Conservation (phyloP, 2,888 invertebrate genomes). For the Hirtodrosophila confusa region DNA sequence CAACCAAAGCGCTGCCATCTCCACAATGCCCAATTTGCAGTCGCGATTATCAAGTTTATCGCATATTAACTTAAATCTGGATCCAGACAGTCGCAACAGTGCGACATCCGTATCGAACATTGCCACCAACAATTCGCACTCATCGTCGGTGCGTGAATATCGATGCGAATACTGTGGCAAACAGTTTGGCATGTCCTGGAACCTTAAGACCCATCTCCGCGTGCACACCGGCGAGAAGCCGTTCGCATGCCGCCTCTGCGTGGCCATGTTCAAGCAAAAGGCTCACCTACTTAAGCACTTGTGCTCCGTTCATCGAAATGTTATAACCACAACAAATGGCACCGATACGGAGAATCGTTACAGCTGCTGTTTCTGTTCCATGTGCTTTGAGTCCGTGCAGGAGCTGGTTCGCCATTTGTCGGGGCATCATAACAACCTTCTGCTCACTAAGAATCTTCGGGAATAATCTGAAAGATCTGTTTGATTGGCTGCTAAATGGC, state of each 20-base stretch:
- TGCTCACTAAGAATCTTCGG: constrained; percentile 94
- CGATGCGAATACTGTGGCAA: constrained; percentile 95
- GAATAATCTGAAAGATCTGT: constrained; percentile 84
- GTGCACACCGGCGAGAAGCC: constrained; percentile 96
- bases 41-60: constrained; percentile 79
- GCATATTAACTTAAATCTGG: constrained; percentile 71
- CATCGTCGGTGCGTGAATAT: constrained; percentile 92
- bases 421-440: constrained; percentile 94
- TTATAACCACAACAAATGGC: constrained; percentile 88
- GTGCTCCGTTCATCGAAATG: constrained; percentile 94
- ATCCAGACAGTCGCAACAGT: constrained; percentile 67
- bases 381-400: constrained; percentile 93
- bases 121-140: constrained; percentile 79
- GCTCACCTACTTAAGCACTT: constrained; percentile 94
- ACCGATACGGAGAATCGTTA: constrained; percentile 91
- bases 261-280: constrained; percentile 96
- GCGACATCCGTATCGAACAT: constrained; percentile 52
- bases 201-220: constrained; percentile 93
- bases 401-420: constrained; percentile 94
- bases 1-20: constrained; percentile 79
- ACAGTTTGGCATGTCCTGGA: constrained; percentile 97
- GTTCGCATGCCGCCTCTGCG: constrained; percentile 94
- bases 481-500: constrained; percentile 31
- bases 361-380: constrained; percentile 94
- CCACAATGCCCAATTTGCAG: constrained; percentile 79